Base-by-base conservation (phyloP, 2,797 vertebrate species). In the Dromococcyx pavoninus region DNA sequence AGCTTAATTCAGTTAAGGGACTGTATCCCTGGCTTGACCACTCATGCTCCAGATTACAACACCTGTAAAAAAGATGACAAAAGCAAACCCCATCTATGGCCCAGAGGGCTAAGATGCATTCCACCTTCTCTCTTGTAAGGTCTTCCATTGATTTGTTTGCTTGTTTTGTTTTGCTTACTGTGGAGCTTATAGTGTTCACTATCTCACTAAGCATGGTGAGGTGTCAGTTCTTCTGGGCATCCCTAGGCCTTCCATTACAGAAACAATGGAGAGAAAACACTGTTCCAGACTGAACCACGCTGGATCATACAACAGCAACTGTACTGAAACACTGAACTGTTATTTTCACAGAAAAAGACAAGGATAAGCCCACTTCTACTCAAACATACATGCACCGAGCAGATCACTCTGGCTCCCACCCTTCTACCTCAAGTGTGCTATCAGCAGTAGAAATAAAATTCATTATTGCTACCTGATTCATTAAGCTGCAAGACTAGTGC, bases 321-420 rank as follows among this genome's bases (percentile, higher is more conserved):
- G 23, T 9, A 24, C 24, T 10, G 23, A 23, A 74, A 50, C 17
- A 5, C 16, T 6, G 35, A 73, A 17, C 18, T 58, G 32, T 13
- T 0, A 0, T 17, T 51, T 46, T 21, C 0, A 0, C 32, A 48
- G 22, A 14, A 53, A 53, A 48, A 5, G 9, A 24, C 4, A 24
- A 11, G 4, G 24, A 13, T 8, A 84, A 74, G 25, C 54, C 25
- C 23, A 22, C 27, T 78, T 80, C 15, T 17, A 56, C 53, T 39
- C 35, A 56, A 39, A 66, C 9, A 22, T 44, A 44, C 1, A 1
- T 1, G 17, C 28, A 41, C 0, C 1, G 27, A 86, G 23, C 19
- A 67, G 35, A 72, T 44, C 37, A 9, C 46, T 46, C 46, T 57
- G 43, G 56, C n/a, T 94, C 58, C 61, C 43, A 51, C 10, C 2